These are phyloP conservation scores for Oncorhynchus keta DNA, from an alignment of 2,113 vertebrate genomes.

Conservation along the genomic window DNA sequence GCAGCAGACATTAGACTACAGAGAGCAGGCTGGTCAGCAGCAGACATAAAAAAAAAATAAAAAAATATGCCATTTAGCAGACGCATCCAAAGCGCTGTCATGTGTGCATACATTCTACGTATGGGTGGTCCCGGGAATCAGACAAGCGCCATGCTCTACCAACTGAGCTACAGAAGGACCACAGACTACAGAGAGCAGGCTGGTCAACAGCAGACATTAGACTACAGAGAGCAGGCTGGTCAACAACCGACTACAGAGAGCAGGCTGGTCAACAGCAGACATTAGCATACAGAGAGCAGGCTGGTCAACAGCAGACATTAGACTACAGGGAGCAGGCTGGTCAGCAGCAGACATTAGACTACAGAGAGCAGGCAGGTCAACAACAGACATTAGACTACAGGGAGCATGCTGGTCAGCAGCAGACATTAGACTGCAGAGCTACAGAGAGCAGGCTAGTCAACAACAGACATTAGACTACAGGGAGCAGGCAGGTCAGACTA, in stretches of 20 bases:
- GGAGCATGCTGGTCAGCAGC: background rate
- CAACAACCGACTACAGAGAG: slow-evolving; percentile 1
- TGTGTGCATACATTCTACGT: too few relatives aligned
- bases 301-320: slow-evolving; percentile 22
- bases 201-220: slow-evolving; percentile 22
- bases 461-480: background rate
- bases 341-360: background rate
- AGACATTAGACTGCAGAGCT: background rate
- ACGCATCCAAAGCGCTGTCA: too few relatives aligned
- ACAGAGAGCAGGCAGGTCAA: background rate
- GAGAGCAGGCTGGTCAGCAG: too few relatives aligned
- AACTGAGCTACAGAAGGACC: too few relatives aligned
- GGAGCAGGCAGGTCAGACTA: slow-evolving; percentile 11
- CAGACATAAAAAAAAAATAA: too few relatives aligned
- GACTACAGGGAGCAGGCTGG: slow-evolving; percentile 1
- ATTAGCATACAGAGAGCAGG: background rate
- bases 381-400: slow-evolving; percentile 30
- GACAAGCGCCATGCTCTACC: too few relatives aligned
- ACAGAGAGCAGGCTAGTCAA: background rate
- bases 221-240: too few relatives aligned
- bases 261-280: too few relatives aligned
- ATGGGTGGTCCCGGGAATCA: too few relatives aligned
- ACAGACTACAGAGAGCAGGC: background rate
- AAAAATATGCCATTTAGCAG: too few relatives aligned
- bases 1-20: too few relatives aligned